A percentile compares a stretch with the other conserved stretches of the same genome.
phyloP scores from a whole-genome alignment of 92 coral and sea anemone genomes.

The Palythoa grandis region DNA sequence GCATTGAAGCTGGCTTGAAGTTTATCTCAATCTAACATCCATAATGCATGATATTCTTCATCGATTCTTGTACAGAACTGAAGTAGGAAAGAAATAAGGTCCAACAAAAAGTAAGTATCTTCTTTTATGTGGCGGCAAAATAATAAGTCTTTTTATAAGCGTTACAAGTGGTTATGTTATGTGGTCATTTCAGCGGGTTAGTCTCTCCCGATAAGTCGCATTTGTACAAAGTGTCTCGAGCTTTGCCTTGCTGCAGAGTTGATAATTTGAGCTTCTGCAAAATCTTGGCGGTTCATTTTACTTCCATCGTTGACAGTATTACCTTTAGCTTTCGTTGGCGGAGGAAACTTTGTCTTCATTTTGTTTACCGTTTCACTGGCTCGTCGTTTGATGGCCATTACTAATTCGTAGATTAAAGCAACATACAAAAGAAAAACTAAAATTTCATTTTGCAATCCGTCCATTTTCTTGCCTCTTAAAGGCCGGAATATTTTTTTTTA shows the following conservation, averaged over 20 bases:
- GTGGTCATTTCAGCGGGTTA: background rate
- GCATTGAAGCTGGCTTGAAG: too few relatives aligned
- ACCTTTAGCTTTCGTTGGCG: background rate
- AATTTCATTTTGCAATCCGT: constrained; percentile 42
- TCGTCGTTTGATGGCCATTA: constrained; percentile 36
- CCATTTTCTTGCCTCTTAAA: constrained; percentile 4
- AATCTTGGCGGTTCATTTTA: background rate
- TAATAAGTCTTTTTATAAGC: too few relatives aligned
- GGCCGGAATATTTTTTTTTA: background rate
- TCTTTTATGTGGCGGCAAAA: too few relatives aligned
- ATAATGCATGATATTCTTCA: too few relatives aligned
- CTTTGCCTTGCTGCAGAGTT: background rate
- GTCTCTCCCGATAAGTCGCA: constrained; percentile 34
- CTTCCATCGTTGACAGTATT: background rate
- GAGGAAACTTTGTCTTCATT: constrained; percentile 2
- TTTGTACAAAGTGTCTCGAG: constrained; percentile 38
- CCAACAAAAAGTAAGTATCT: too few relatives aligned
- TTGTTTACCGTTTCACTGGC: constrained; percentile 14
- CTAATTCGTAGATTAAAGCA: constrained; percentile 27
- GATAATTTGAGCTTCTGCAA: background rate
- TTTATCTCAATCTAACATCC: too few relatives aligned
- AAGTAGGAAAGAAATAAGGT: too few relatives aligned
- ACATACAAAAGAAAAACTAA: constrained; percentile 39
- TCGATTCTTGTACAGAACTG: too few relatives aligned
- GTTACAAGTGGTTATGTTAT: background rate